Conservation (phyloP, 2,797 vertebrate genomes). For the Chlorospingus semifuscus region DNA sequence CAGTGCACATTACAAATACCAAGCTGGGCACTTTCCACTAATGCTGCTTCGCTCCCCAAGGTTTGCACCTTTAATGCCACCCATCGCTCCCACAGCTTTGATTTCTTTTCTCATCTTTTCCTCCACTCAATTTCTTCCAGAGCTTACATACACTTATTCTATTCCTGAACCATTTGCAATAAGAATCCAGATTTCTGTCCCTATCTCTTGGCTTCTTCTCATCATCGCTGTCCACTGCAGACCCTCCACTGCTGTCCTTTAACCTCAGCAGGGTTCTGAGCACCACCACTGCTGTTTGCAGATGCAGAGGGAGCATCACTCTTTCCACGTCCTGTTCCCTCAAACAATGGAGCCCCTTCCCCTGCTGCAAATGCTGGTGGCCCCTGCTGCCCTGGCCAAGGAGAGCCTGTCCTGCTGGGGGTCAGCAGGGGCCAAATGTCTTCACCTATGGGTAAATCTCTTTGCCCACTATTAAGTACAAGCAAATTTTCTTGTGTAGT, state of each 20-base stretch:
- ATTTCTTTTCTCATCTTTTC: not conserved
- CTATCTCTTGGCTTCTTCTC: not conserved
- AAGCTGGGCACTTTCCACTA: not conserved
- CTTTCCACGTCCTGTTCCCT: accelerated
- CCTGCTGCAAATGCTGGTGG: accelerated
- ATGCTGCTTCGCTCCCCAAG: not conserved
- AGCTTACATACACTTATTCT: not conserved
- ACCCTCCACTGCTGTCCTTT: not conserved
- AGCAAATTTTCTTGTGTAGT: constrained; percentile 16
- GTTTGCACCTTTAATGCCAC: not conserved
- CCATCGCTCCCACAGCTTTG: not conserved
- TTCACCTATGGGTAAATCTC: not conserved
- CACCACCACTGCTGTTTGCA: not conserved
- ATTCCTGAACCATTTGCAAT: not conserved
- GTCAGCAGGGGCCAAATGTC: not conserved
- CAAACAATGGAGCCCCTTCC: accelerated
- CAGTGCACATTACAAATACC: not conserved
- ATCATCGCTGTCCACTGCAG: not conserved
- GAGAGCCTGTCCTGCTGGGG: not conserved
- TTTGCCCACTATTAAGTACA: not conserved
- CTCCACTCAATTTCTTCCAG: not conserved
- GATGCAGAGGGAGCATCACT: not conserved
- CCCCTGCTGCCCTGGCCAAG: accelerated
- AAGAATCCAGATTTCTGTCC: not conserved
- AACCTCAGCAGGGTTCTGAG: not conserved